These are phyloP conservation scores for Drosophila pseudoobscura DNA, from an alignment of 1,140 invertebrate species.

Conservation along the genomic window DNA sequence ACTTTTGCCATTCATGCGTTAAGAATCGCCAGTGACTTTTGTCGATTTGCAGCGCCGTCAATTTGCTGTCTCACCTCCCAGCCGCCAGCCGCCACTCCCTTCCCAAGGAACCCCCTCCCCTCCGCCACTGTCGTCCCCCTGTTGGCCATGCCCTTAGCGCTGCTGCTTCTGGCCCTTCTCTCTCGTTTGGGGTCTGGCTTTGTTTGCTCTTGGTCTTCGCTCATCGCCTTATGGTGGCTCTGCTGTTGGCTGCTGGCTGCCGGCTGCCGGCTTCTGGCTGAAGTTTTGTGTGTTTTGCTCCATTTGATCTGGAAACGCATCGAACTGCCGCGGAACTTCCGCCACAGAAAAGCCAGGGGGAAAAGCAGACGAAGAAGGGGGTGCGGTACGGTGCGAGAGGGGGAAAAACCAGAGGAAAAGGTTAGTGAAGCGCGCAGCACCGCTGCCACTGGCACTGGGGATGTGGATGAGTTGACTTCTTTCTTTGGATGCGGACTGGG, in stretches of 20 bases:
- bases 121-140: not conserved
- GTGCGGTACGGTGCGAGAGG: too few relatives aligned
- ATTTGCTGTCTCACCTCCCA: conserved; percentile 51
- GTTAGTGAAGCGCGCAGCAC: conserved; percentile 55
- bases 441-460: conserved; percentile 23
- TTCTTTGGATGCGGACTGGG: conserved; percentile 23
- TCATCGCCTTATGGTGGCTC: conserved; percentile 32
- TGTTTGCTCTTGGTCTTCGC: conserved; percentile 65
- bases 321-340: conserved; percentile 63
- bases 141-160: conserved; percentile 11
- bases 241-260: not conserved
- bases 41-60: conserved; percentile 73
- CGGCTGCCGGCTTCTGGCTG: not conserved
- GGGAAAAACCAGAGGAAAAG: conserved; percentile 26
- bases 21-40: conserved; percentile 63
- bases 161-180: conserved; percentile 42
- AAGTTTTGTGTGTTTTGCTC: conserved; percentile 71
- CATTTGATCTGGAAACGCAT: conserved; percentile 69
- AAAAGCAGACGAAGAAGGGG: conserved; percentile 1
- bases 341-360: conserved; percentile 28
- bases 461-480: conserved; percentile 61
- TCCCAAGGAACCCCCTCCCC: conserved; percentile 3
- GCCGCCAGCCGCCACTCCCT: conserved; percentile 6
- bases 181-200: conserved; percentile 36
- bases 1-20: conserved; percentile 73